Evolutionary conservation across 2,113 vertebrate genomes (phyloP).

Genomic region (Coturnix japonica): DNA sequence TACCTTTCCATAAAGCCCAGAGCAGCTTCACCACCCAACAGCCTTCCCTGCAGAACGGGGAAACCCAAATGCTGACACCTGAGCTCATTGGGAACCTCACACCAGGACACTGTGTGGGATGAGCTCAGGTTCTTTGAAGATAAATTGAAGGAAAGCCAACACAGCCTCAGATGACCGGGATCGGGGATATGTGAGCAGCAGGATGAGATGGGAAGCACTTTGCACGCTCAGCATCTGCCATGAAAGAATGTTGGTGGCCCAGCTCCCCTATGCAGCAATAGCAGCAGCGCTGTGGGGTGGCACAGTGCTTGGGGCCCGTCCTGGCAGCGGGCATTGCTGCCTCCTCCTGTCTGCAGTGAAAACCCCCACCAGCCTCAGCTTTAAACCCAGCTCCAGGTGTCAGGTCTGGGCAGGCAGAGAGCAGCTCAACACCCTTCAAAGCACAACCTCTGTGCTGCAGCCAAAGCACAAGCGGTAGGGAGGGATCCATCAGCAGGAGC

Average conservation of each 20-base stretch:
- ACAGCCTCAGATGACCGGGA: not conserved
- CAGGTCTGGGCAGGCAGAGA: conserved; percentile 51
- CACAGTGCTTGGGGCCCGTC: not conserved
- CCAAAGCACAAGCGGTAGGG: accelerated
- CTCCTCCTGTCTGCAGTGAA: not conserved
- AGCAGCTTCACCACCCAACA: not conserved
- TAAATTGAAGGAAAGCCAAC: conserved; percentile 22
- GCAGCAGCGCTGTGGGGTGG: accelerated
- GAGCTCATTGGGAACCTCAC: not conserved
- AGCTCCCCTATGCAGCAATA: accelerated
- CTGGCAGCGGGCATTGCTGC: not conserved
- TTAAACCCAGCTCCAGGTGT: not conserved
- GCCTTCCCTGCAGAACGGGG: not conserved
- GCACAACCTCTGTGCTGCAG: accelerated
- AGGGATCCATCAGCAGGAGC: not conserved
- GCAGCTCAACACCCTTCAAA: not conserved
- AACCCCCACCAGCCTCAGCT: not conserved
- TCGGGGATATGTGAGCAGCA: not conserved
- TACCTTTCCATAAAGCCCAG: accelerated
- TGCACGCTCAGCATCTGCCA: not conserved
- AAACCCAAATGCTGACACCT: conserved; percentile 6
- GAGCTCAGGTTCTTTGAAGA: not conserved
- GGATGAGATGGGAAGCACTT: not conserved
- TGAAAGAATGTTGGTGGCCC: not conserved
- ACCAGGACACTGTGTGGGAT: not conserved